A percentile compares a stretch with the other conserved stretches of the same genome.
These are phyloP conservation scores for Nannobrachium achirus DNA, from an alignment of 2,113 vertebrate genomes.

Conservation along the genomic window DNA sequence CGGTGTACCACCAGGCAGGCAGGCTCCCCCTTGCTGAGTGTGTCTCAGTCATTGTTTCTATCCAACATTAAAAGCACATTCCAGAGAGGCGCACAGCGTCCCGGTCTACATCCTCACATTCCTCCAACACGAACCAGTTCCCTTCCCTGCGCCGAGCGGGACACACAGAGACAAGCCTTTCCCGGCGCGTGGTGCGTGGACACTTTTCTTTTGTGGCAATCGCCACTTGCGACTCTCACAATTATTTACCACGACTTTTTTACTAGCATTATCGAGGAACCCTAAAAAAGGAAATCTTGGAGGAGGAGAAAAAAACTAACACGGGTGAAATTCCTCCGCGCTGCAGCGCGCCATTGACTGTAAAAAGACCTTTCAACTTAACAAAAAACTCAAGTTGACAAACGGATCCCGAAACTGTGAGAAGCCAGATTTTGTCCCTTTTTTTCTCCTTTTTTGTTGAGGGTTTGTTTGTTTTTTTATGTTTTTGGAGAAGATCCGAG, in stretches of 20 bases:
- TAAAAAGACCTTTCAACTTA: conserved; percentile 85
- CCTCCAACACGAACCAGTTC: conserved; percentile 86
- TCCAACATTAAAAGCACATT: conserved; percentile 88
- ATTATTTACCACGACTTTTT: conserved; percentile 35
- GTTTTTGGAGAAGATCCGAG: conserved; percentile 27
- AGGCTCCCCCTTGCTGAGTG: conserved; percentile 83
- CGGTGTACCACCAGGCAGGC: conserved; percentile 35
- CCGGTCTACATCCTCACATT: conserved; percentile 90
- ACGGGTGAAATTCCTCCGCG: conserved; percentile 86
- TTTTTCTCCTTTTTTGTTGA: neutral
- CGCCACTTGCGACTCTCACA: neutral
- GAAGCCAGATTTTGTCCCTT: conserved; percentile 63
- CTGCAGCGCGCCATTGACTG: conserved; percentile 88
- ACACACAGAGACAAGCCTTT: too few relatives aligned
- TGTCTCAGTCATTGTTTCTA: conserved; percentile 87
- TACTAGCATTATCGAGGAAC: neutral
- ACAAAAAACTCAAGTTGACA: conserved; percentile 85
- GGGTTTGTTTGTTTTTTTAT: conserved; percentile 2
- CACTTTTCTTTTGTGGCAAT: neutral
- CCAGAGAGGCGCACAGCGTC: conserved; percentile 87
- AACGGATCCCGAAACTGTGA: conserved; percentile 76
- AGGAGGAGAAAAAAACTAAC: conserved; percentile 69
- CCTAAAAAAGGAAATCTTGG: conserved; percentile 27
- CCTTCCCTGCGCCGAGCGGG: conserved; percentile 71
- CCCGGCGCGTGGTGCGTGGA: rapidly evolving